Base-by-base conservation (phyloP, 1,140 invertebrate genomes). In the Tetragonula clypearis region DNA sequence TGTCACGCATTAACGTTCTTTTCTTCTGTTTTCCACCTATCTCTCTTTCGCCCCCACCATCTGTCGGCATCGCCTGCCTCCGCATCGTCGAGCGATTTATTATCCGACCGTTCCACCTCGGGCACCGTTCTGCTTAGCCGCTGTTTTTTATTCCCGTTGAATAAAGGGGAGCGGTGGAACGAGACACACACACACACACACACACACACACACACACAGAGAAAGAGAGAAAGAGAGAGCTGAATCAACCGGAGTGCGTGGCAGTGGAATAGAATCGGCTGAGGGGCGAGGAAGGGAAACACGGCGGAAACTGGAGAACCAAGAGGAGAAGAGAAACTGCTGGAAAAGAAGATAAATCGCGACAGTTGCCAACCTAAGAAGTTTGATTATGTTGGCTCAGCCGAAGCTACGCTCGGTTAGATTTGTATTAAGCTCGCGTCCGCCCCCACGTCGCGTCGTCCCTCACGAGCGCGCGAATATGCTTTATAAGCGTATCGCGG, bases 41-140 rank as follows among this genome's bases (percentile, higher is more conserved):
- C 77, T 75, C 84, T 53, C 49, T 79, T 68, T 74, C 35, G 23
- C 60, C 17, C 49, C 41, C 86, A 79, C 83, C 72, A 86, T 86
- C 83, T 84, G 79, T 84, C 74, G 60, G 79, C 83, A 90, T 90
- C 76, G 88, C 69, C 85, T 85, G 86, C 84, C 79, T 73, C 78
- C 58, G 58, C 79, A 86, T 84, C 84, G 87, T 82, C 87, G 87
- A 84, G 86, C 90, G 85, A 91, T 91, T 91, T 91, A 91, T 91
- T 91, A 91, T 89, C 90, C 78, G 85, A 85, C 75, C 82, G 79
- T 79, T 86, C 85, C 86, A 90, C 80, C 83, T 85, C 80, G 86
- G 81, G 83, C 86, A 84, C 66, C 76, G 82, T 85, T 84, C 87
- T 86, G 90, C 86, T 90, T 88, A 88, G 90, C 83, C 71, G 85